Evolutionary conservation across 2,888 invertebrate species (phyloP).

Genomic region (Pachydiplax longipennis): DNA sequence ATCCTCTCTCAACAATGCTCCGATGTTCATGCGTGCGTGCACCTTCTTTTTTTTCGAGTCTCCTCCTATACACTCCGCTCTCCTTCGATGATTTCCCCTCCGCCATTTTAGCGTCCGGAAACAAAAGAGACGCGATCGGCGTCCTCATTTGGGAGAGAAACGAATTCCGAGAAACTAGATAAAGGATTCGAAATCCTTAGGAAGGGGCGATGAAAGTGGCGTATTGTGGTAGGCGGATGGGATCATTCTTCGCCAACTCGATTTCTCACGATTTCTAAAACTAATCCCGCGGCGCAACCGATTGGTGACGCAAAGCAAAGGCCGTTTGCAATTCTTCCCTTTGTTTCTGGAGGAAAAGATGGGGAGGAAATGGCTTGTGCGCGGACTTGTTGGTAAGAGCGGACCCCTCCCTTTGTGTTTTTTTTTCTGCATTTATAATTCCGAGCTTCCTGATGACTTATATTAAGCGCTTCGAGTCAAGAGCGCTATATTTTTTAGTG

Average conservation of each 20-base stretch:
- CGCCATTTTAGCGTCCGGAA: neutral
- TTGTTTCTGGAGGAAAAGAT: neutral
- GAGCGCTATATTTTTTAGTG: no score
- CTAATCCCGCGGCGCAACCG: neutral
- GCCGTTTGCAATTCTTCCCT: neutral
- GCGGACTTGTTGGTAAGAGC: no score
- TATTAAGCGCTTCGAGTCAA: no score
- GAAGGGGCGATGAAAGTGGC: neutral
- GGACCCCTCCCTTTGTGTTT: no score
- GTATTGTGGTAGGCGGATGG: neutral
- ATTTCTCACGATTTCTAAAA: neutral
- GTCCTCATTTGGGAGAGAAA: neutral
- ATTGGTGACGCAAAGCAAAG: neutral
- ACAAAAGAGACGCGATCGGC: slow-evolving; percentile 15
- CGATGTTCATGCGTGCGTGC: slow-evolving; percentile 34
- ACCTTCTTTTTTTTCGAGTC: neutral
- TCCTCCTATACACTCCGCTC: neutral
- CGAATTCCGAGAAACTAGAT: neutral
- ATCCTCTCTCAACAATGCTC: slow-evolving; percentile 39
- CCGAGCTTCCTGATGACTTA: no score
- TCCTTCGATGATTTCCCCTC: slow-evolving; percentile 3
- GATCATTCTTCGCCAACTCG: neutral
- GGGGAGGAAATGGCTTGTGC: no score
- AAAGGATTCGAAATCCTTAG: neutral
- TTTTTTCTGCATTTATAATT: no score